Conservation (phyloP, 2,797 vertebrate genomes). For the Buceros bicornis region DNA sequence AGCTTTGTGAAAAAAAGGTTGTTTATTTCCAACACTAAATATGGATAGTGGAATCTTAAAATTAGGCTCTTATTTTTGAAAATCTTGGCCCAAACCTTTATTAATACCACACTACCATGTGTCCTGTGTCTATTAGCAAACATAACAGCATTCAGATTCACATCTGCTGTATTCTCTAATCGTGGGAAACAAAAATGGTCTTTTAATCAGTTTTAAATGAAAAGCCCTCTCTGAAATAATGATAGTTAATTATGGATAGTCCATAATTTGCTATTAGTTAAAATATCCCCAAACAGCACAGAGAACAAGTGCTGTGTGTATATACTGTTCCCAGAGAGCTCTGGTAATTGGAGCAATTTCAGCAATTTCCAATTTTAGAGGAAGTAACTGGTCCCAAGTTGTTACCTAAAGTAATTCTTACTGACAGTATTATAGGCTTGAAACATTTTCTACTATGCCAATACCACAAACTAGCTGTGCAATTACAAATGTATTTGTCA, state of each 20-base stretch:
- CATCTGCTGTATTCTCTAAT: constrained; percentile 37
- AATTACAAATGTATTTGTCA: constrained; percentile 25
- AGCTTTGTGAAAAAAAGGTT: constrained; percentile 30
- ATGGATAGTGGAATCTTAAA: constrained; percentile 53
- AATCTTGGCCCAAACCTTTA: constrained; percentile 53
- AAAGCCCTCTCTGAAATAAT: constrained; percentile 16
- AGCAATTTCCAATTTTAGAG: constrained; percentile 20
- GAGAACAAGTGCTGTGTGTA: not conserved
- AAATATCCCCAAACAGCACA: not conserved
- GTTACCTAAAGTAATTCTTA: constrained; percentile 47
- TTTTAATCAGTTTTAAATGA: constrained; percentile 38
- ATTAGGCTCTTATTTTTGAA: constrained; percentile 44
- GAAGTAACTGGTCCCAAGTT: constrained; percentile 7
- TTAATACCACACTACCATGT: constrained; percentile 30
- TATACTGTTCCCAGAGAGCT: not conserved
- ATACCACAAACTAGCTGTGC: not conserved
- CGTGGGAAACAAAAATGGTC: constrained; percentile 2
- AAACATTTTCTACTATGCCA: constrained; percentile 7
- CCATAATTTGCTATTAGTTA: not conserved
- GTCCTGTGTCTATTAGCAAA: constrained; percentile 19
- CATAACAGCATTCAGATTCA: constrained; percentile 8
- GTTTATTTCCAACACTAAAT: constrained; percentile 48
- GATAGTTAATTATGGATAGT: not conserved
- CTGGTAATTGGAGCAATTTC: constrained; percentile 27
- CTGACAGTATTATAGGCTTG: not conserved